Evolutionary conservation across 1,140 invertebrate species (phyloP), one percentile per base, ranked within the genome.

Genomic region (Eriosoma lanigerum): DNA sequence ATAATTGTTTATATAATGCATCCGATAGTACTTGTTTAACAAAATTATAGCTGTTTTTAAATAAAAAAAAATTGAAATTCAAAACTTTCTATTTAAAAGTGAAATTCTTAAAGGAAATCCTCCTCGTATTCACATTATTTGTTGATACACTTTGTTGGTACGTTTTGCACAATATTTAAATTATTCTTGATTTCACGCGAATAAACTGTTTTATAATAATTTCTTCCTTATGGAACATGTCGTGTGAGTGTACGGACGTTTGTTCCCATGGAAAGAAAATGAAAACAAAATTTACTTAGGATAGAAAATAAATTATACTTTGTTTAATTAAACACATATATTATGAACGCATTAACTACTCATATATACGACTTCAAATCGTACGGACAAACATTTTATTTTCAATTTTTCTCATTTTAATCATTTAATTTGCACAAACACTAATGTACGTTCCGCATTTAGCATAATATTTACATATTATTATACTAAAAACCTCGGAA

Each of bases 381-480:
- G 8, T 15, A 21, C 1, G 10, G 4, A 46, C 19, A 46, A 68
- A 68, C 4, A 46, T 68, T 38, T 46, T 46, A 68, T 46, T 68
- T 24, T 46, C 1, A n/a, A 46, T 68, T 68, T 68, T 21, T 68
- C 38, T 46, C 13, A 12, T 38, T 68, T 64, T 44, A 1, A 26
- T 13, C 38, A 8, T 48, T 68, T 48, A 68, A 46, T n/a, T n/a
- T n/a, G n/a, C n/a, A n/a, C n/a, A n/a, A n/a, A n/a, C n/a, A n/a
- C n/a, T n/a, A n/a, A n/a, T n/a, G n/a, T n/a, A n/a, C 38, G 21
- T 48, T 68, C 12, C 13, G 44, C 8, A 13, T 48, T 68, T 46
- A 66, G 15, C 38, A 48, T 68, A 68, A 24, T 68, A 68, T 48
- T 48, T 46, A 48, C 44, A 26, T 68, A 62, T 60, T 24, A 17